A percentile compares a stretch with the other conserved stretches of the same genome.
These are phyloP conservation scores for Lypha dubia DNA, from an alignment of 2,888 invertebrate species.

Conservation along the genomic window DNA sequence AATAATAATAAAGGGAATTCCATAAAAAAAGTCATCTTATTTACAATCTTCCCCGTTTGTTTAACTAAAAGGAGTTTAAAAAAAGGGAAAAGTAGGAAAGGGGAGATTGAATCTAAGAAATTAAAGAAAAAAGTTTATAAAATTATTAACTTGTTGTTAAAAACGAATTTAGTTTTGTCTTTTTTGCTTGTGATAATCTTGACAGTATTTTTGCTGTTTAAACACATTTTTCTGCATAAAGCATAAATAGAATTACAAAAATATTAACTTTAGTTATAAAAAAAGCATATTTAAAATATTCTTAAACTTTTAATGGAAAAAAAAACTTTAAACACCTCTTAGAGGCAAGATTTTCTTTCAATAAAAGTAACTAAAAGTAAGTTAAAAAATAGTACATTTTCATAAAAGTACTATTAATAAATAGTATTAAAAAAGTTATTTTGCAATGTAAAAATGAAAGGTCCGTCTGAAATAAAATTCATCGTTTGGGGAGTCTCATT, in stretches of 20 bases:
- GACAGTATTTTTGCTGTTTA: neutral
- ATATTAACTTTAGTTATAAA: neutral
- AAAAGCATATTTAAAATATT: neutral
- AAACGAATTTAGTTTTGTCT: conserved; percentile 37
- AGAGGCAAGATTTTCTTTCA: no score
- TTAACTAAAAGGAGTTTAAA: neutral
- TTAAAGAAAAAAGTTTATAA: neutral
- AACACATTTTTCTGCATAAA: neutral
- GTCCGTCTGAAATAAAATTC: no score
- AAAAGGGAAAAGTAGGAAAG: neutral
- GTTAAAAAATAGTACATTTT: neutral
- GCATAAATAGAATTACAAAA: neutral
- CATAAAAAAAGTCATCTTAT: neutral
- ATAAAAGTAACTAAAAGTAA: neutral
- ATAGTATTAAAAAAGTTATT: neutral
- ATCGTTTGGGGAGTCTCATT: no score
- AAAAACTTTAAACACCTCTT: neutral
- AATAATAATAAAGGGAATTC: neutral
- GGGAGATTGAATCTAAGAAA: neutral
- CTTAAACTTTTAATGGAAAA: neutral
- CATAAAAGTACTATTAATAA: neutral
- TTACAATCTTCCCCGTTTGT: neutral
- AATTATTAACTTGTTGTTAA: conserved; percentile 59
- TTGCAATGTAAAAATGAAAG: no score
- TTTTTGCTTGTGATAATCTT: neutral